Percentiles rank a stretch among this genome's conserved stretches.
Conservation (phyloP, 2,797 vertebrate genomes). For the Acanthis flammea region DNA sequence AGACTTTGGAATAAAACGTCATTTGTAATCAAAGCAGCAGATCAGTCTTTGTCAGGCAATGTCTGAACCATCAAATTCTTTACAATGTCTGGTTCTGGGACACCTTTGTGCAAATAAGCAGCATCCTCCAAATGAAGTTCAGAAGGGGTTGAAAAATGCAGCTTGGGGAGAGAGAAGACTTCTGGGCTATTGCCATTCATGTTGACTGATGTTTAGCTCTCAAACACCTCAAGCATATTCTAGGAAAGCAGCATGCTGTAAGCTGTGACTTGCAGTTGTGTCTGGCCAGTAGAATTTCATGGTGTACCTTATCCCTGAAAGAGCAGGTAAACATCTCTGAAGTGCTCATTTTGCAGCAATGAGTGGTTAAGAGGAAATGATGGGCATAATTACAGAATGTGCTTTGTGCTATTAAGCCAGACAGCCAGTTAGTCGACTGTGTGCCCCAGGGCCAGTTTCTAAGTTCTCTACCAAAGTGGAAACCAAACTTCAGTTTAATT, state of each 20-base stretch:
- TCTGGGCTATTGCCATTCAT: background rate
- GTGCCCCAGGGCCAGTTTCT: background rate
- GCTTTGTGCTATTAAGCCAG: background rate
- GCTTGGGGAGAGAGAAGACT: background rate
- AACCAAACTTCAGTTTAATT: constrained; percentile 52
- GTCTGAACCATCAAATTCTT: background rate
- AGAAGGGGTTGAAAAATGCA: background rate
- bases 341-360: background rate
- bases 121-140: background rate
- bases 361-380: background rate
- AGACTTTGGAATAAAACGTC: background rate
- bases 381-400: background rate
- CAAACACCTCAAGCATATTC: background rate
- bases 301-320: background rate
- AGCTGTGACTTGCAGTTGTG: background rate
- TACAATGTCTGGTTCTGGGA: background rate
- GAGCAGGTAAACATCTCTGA: background rate
- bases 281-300: background rate
- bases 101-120: background rate
- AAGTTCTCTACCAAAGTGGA: background rate
- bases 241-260: background rate
- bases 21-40: background rate
- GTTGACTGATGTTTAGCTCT: background rate
- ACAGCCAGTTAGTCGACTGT: background rate
- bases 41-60: background rate